Evolutionary conservation across 1,140 invertebrate genomes (phyloP).

Genomic region (Apis mellifera): DNA sequence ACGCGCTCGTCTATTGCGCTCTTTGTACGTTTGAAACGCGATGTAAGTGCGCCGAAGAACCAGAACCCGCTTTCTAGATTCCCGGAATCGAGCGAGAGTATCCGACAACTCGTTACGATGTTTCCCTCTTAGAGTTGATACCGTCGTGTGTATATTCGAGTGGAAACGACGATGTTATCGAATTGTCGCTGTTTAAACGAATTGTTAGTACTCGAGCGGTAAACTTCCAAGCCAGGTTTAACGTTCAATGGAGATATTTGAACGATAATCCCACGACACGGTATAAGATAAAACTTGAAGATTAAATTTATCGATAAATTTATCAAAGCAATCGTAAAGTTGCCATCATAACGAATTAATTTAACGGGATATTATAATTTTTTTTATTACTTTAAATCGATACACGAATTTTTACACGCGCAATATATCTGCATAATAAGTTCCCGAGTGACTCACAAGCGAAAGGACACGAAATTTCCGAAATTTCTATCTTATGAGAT

Average conservation of each 20-base stretch:
- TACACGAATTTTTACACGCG: no score
- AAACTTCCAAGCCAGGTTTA: not conserved
- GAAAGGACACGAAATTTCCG: no score
- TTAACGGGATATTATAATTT: no score
- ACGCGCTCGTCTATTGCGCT: not conserved
- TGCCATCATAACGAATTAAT: no score
- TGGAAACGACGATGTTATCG: constrained; percentile 6
- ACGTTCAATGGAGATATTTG: not conserved
- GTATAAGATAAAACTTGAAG: not conserved
- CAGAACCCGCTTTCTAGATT: constrained; percentile 19
- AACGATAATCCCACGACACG: not conserved
- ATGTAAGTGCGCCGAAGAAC: constrained; percentile 41
- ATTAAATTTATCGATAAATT: not conserved
- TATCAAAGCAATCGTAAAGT: not conserved
- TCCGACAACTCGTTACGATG: constrained; percentile 28
- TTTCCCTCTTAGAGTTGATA: not conserved
- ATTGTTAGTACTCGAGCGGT: not conserved
- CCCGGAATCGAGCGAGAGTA: constrained; percentile 2
- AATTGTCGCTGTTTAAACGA: not conserved
- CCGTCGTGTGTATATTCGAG: not conserved
- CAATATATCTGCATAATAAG: no score
- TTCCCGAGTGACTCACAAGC: no score
- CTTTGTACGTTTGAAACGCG: constrained; percentile 42
- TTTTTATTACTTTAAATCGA: no score
- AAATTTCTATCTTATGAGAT: no score